Percentiles rank a stretch among this genome's conserved stretches.
These are phyloP conservation scores for Matsumyia berberina DNA, from an alignment of 2,888 invertebrate species.

Conservation along the genomic window DNA sequence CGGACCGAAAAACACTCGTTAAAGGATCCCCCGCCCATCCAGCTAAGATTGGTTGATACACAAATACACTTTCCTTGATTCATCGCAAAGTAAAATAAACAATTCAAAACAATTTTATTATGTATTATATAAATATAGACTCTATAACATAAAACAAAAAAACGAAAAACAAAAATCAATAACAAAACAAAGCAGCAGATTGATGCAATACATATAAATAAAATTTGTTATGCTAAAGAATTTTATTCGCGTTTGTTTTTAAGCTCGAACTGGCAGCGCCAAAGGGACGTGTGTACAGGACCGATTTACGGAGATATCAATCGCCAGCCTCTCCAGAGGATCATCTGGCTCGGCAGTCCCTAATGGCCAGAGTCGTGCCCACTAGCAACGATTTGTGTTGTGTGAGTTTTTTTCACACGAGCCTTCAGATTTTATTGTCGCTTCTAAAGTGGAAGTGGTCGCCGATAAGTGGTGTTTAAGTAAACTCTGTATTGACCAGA, in stretches of 20 bases:
- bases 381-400: too few species aligned
- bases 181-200: constrained; percentile 22
- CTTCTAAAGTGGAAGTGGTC: too few species aligned
- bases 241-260: not conserved
- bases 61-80: constrained; percentile 49
- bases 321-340: too few species aligned
- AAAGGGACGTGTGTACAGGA: too few species aligned
- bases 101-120: constrained; percentile 54
- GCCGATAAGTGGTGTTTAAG: too few species aligned
- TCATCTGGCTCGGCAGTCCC: too few species aligned
- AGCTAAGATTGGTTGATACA: constrained; percentile 53
- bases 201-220: constrained; percentile 65
- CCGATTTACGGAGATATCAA: too few species aligned
- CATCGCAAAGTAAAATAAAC: constrained; percentile 55
- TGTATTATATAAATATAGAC: constrained; percentile 68
- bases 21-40: constrained; percentile 2
- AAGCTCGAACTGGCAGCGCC: too few species aligned
- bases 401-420: too few species aligned
- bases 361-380: too few species aligned
- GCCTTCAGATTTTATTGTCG: too few species aligned
- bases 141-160: constrained; percentile 42
- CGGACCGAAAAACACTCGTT: constrained; percentile 28
- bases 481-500: too few species aligned
- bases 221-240: constrained; percentile 67
- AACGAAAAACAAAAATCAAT: constrained; percentile 18